phyloP scores from a whole-genome alignment of 2,113 vertebrate genomes.

The Acrocephalus kingi region DNA sequence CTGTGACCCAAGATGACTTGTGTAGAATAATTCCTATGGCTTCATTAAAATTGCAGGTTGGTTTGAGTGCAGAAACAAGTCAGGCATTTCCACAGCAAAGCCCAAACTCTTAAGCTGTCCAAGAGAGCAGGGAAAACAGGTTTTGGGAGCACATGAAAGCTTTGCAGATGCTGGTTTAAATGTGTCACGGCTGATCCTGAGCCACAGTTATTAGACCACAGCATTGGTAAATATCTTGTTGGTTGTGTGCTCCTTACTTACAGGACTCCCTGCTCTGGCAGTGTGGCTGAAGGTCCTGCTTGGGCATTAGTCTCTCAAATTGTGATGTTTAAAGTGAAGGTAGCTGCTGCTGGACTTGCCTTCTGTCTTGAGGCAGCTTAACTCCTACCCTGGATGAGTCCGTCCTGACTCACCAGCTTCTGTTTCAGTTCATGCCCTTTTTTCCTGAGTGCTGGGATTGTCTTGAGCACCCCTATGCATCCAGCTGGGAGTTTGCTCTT shows the following conservation, averaged over 20 bases:
- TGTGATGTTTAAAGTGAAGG: neutral
- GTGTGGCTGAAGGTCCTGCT: neutral
- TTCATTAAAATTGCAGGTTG: neutral
- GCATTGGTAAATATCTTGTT: neutral
- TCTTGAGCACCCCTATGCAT: neutral
- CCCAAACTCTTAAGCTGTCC: neutral
- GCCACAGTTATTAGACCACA: neutral
- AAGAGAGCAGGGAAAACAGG: neutral
- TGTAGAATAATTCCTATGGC: neutral
- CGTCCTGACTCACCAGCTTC: neutral
- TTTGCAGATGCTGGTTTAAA: neutral
- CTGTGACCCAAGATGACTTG: neutral
- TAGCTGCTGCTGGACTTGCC: neutral
- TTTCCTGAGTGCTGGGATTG: neutral
- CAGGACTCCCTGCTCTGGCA: neutral
- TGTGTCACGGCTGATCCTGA: neutral
- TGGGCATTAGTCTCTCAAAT: neutral
- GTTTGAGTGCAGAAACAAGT: neutral
- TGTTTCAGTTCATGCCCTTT: neutral
- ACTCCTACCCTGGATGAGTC: neutral
- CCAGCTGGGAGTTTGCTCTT: neutral
- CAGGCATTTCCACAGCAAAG: neutral
- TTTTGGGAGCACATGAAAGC: neutral
- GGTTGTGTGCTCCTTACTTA: neutral
- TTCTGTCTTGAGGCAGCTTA: neutral